A percentile compares a stretch with the other conserved stretches of the same genome.
These are phyloP conservation scores for Oryctolagus cuniculus DNA, from an alignment of 2,113 vertebrate genomes.

Conservation along the genomic window mOryCun1.1 NC_091434.1:84486001-84486500, in stretches of 20 bases:
- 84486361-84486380: background rate
- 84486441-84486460: background rate
- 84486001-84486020: constrained; percentile 58
- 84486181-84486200: background rate
- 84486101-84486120: constrained; percentile 1
- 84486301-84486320: background rate
- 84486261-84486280: background rate
- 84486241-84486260: background rate
- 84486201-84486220: constrained; percentile 24
- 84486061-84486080: constrained; percentile 59
- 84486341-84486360: background rate
- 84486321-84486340: constrained; percentile 5
- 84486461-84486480: background rate
- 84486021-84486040: constrained; percentile 54
- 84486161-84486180: background rate
- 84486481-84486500: constrained; percentile 31
- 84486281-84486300: background rate
- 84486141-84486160: constrained; percentile 18
- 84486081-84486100: constrained; percentile 28
- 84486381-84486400: background rate
- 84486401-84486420: background rate
- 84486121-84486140: background rate
- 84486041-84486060: background rate
- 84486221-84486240: background rate
- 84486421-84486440: background rate